Evolutionary conservation across 2,888 invertebrate species (phyloP).

Genomic region (Leucophora obtusa): DNA sequence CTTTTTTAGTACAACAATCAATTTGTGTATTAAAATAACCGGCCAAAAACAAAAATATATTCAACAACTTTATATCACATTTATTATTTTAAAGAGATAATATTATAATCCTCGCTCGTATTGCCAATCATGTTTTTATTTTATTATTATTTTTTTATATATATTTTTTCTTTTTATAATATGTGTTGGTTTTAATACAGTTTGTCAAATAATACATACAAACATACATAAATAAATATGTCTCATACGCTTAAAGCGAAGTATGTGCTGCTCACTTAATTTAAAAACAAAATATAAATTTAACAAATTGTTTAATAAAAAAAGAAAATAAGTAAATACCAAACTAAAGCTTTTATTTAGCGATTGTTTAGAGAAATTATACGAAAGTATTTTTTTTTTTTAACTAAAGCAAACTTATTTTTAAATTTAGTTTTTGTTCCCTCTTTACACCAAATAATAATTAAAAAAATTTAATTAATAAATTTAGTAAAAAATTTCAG

Average conservation of each 20-base stretch:
- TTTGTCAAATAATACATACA: conserved; percentile 35
- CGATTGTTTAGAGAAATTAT: conserved; percentile 47
- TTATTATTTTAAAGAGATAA: conserved; percentile 10
- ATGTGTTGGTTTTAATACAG: conserved; percentile 46
- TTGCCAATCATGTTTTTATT: conserved; percentile 71
- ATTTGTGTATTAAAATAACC: conserved; percentile 73
- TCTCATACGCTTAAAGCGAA: conserved; percentile 61
- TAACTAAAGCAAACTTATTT: conserved; percentile 13
- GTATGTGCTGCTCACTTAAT: conserved; percentile 61
- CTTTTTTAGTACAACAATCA: conserved; percentile 69
- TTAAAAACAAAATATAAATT: conserved; percentile 61
- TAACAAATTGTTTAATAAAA: conserved; percentile 58
- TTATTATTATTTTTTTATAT: conserved; percentile 38
- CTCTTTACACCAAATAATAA: conserved; percentile 40
- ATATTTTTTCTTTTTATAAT: conserved; percentile 4
- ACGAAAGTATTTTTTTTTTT: neutral
- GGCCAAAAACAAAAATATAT: conserved; percentile 67
- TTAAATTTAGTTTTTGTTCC: conserved; percentile 41
- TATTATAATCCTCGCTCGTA: conserved; percentile 72
- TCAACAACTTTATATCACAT: conserved; percentile 29
- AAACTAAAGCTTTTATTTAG: conserved; percentile 60
- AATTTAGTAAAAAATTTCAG: conserved; percentile 35
- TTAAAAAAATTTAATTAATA: conserved; percentile 26
- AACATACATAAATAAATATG: conserved; percentile 42
- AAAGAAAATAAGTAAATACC: conserved; percentile 43